Conservation (phyloP, 2,113 vertebrate genomes). For the Charina bottae region DNA sequence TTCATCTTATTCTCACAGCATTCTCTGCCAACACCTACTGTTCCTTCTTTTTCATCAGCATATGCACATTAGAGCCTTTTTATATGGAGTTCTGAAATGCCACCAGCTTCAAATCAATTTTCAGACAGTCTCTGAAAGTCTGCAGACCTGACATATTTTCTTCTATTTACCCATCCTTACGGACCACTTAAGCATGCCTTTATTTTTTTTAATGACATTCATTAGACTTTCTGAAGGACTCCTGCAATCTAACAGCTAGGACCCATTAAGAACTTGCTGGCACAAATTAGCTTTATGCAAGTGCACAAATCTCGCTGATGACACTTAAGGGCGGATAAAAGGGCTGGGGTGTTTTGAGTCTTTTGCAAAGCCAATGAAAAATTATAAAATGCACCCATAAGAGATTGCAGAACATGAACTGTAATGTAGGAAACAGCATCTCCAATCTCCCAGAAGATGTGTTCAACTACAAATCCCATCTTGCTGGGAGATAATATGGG, state of each 20-base stretch:
- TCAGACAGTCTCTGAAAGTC: conserved; percentile 15
- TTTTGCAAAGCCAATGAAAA: conserved; percentile 21
- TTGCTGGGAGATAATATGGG: not conserved
- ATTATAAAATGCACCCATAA: conserved; percentile 1
- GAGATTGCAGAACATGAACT: conserved; percentile 23
- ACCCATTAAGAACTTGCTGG: conserved; percentile 38
- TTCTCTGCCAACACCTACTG: not conserved
- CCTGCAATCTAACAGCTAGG: conserved; percentile 46
- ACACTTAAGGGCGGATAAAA: conserved; percentile 60
- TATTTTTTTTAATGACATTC: conserved; percentile 49
- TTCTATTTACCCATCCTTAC: conserved; percentile 41
- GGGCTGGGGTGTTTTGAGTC: not conserved
- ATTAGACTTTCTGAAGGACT: conserved; percentile 62
- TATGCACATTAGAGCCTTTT: not conserved
- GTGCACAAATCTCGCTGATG: conserved; percentile 44
- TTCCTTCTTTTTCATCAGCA: not conserved
- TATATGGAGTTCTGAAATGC: not conserved
- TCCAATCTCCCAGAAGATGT: not conserved
- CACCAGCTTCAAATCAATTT: conserved; percentile 31
- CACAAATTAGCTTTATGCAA: conserved; percentile 54
- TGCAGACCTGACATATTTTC: conserved; percentile 31
- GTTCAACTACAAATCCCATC: not conserved
- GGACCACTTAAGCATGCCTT: not conserved
- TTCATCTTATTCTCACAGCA: not conserved
- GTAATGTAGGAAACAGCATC: not conserved